Evolutionary conservation across 2,113 vertebrate species (phyloP), one percentile per base, ranked within the genome.

Genomic region (Catagonus wagneri): DNA sequence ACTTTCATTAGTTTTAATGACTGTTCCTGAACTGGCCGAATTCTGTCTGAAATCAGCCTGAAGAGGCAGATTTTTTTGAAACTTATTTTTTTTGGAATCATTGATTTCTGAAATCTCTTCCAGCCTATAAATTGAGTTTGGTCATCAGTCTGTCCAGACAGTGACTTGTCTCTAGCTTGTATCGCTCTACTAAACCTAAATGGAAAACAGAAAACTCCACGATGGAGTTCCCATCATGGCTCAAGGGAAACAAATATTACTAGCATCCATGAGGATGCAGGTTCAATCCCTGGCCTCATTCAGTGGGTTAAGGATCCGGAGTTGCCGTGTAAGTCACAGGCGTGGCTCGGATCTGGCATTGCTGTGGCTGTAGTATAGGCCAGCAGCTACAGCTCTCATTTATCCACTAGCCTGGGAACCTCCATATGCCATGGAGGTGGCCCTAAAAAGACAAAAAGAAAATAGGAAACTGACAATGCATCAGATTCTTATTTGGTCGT

Each of bases 1-100:
- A 54, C 76, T 94, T 94, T 93, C 74, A 93, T 78, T 60, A 2
- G 0, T 12, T 52, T 69, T 87, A 90, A 3, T 95, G 89, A 91
- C 50, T 93, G 58, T 87, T 32, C 44, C 36, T 93, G 72, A 95
- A 92, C 0, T 5, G 78, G 36, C 0, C 0, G 1, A 32, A 95
- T 88, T 29, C 61, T 94, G 9, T 44, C 58, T 27, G 61, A 14
- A 94, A 89, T 83, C 50, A 92, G 0, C 9, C n/a, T 1, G 52
- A 72, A 93, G 74, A 87, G 1, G 25, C 9, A 0, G 83, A 88
- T 27, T 56, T 39, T 14, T 79, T 76, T 78, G 12, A 2, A 78
- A 22, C 9, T 79, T 34, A 56, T 27, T 36, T 17, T 17, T 17
- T 34, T 78, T 15, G 19, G 32, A 54, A 7, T 52, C 66, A 6